Evolutionary conservation across 2,113 vertebrate genomes (phyloP).

Genomic region (Tachuris rubrigastra): DNA sequence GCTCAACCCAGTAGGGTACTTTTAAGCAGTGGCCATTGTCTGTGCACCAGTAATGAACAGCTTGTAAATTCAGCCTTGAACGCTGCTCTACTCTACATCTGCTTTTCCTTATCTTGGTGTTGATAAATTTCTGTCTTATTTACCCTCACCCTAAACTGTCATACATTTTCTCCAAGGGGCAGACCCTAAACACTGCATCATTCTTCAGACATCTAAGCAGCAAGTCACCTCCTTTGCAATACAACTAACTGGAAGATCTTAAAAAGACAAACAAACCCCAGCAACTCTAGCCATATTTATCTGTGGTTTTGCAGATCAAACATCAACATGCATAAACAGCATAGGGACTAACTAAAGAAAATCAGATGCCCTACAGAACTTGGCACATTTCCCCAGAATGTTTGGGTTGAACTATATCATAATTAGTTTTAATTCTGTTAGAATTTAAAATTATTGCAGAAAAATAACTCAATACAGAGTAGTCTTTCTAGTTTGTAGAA

Average conservation of each 20-base stretch:
- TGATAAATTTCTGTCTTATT: background rate
- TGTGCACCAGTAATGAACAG: background rate
- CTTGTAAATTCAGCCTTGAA: conserved; percentile 2
- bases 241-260: background rate
- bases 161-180: background rate
- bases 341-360: background rate
- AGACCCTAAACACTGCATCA: background rate
- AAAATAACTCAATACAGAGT: background rate
- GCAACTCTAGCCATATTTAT: background rate
- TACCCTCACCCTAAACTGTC: background rate
- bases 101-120: background rate
- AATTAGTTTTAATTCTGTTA: background rate
- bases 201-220: background rate
- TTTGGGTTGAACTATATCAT: background rate
- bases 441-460: background rate
- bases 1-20: background rate
- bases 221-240: background rate
- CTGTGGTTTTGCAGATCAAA: background rate
- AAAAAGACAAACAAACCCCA: background rate
- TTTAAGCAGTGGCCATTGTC: background rate
- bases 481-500: background rate
- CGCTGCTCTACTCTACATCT: background rate
- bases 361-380: background rate
- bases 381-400: background rate
- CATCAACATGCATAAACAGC: background rate